Conservation (phyloP, 2,888 invertebrate species). For the Zhuqinia jingwanae region DNA sequence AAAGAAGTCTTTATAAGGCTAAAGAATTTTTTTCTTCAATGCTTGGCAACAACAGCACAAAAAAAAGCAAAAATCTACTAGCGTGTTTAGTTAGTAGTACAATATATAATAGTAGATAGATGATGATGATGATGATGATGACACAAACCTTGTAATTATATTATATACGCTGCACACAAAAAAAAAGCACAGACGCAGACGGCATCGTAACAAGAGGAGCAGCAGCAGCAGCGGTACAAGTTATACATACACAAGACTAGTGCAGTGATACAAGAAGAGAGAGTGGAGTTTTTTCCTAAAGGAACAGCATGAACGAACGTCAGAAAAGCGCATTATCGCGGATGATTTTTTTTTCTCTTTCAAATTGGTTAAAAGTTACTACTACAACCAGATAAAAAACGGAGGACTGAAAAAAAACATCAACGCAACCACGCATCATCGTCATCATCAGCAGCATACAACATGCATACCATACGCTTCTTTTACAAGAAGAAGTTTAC, state of each 20-base stretch:
- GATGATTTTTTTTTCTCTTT: slow-evolving; percentile 15
- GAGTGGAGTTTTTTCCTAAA: neutral
- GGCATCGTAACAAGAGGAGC: neutral
- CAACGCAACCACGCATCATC: neutral
- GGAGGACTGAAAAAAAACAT: neutral
- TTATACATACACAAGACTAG: neutral
- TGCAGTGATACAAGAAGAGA: neutral
- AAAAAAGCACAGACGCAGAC: slow-evolving; percentile 11
- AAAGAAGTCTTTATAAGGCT: slow-evolving; percentile 63
- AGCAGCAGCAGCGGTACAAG: slow-evolving; percentile 15
- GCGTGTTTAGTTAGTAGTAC: neutral
- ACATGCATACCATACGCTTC: slow-evolving; percentile 27
- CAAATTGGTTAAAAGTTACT: slow-evolving; percentile 27
- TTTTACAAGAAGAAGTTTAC: neutral
- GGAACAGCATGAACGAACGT: neutral
- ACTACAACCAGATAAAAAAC: neutral
- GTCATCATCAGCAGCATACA: slow-evolving; percentile 5
- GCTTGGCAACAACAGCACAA: too few species aligned
- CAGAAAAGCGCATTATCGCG: slow-evolving; percentile 22
- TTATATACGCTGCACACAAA: slow-evolving; percentile 34
- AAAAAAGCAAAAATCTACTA: slow-evolving; percentile 17
- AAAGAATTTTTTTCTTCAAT: slow-evolving; percentile 54
- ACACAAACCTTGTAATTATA: slow-evolving; percentile 44
- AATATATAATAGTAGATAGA: neutral
- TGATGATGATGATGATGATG: too few species aligned